Base-by-base conservation (phyloP, 1,140 invertebrate genomes). In the Leguminivora glycinivorella region DNA sequence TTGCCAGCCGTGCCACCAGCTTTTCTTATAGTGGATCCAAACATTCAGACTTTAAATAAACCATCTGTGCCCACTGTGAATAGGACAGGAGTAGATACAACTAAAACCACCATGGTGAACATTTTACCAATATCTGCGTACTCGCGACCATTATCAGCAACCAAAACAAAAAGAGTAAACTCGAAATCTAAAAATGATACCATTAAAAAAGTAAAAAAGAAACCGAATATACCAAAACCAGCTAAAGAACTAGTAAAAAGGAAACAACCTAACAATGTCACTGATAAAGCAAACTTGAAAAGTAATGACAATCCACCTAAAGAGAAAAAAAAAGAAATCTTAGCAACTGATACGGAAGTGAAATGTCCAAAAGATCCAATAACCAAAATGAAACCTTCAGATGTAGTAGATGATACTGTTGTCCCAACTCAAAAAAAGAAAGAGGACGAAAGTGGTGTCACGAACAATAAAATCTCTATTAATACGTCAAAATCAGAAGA, bases 111-210 rank as follows among this genome's bases (percentile, higher is more conserved):
- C 22, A 95, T 94, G 92, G 92, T 94, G 2, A 95, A 95, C 83
- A 95, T 95, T 88, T 92, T 95, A 76, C 95, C 95, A 26, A 95
- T 96, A 83, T 94, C 95, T 22, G 94, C 94, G 19, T 93, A 95
- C 73, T 92, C 92, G 10, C 85, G 76, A 66, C 88, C 92, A 68
- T 72, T 92, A 78, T 90, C 91, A 70, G 77, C 79, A 43, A 68
- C 73, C 7, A 89, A 84, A 77, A 79, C 69, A 24, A 93, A 92
- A 72, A 90, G 92, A 66, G 81, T 75, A 69, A 92, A 84, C 84
- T 52, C 80, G 17, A 90, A 86, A 75, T 52, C 73, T 29, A 85
- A 90, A 76, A 83, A 70, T 71, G 72, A 77, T 34, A 73, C 60
- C 68, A 77, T 43, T 31, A 85, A 84, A 73, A 80, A 82, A 74